Evolutionary conservation across 2,888 invertebrate species (phyloP).

Genomic region (Xestia ashworthii): DNA sequence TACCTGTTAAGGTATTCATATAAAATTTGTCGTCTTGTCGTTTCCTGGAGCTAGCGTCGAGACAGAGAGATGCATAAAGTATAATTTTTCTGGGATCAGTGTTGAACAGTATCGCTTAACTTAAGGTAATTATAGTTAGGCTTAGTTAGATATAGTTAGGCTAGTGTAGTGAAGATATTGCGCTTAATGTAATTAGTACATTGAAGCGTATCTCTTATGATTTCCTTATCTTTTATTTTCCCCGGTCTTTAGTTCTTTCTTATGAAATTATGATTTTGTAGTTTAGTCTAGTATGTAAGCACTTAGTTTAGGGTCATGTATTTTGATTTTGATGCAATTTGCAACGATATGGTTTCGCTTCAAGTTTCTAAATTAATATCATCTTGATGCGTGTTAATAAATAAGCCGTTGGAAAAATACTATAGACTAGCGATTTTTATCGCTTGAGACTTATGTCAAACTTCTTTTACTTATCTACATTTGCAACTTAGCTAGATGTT

Average conservation of each 20-base stretch:
- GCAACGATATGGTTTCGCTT: conserved; percentile 46
- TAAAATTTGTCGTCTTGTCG: conserved; percentile 48
- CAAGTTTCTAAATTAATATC: conserved; percentile 33
- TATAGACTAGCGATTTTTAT: no score
- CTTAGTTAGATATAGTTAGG: conserved; percentile 26
- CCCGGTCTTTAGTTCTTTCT: conserved; percentile 53
- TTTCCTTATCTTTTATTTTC: conserved; percentile 51
- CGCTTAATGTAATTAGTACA: conserved; percentile 55
- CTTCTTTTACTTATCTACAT: not conserved
- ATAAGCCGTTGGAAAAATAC: not conserved
- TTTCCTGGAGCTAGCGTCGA: conserved; percentile 71
- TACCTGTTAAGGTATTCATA: conserved; percentile 70
- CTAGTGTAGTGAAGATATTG: conserved; percentile 26
- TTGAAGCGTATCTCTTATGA: conserved; percentile 53
- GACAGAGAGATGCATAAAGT: conserved; percentile 69
- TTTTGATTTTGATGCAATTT: conserved; percentile 47
- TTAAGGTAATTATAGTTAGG: conserved; percentile 38
- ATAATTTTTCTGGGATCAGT: conserved; percentile 47
- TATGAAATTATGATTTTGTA: conserved; percentile 54
- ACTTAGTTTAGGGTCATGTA: conserved; percentile 44
- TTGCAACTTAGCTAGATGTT: not conserved
- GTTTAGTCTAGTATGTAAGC: conserved; percentile 53
- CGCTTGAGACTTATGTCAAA: not conserved
- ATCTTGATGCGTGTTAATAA: conserved; percentile 45
- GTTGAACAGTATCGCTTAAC: conserved; percentile 46